A percentile compares a stretch with the other conserved stretches of the same genome.
phyloP scores from a whole-genome alignment of 1,140 invertebrate genomes.

The Neodiprion fabricii region DNA sequence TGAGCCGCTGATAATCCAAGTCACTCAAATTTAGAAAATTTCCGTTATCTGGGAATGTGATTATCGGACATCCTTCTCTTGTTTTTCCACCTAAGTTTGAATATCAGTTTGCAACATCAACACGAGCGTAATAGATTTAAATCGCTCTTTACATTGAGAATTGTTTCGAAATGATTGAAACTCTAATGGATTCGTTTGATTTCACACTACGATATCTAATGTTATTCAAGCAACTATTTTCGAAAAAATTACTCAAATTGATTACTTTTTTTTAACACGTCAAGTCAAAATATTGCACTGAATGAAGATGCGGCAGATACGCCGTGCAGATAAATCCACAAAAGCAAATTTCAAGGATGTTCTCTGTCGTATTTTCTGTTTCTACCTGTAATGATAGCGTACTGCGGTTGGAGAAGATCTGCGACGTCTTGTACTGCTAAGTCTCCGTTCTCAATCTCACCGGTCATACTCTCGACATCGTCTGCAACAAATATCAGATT shows the following conservation, averaged over 20 bases:
- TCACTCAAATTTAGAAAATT: slow-evolving; percentile 85
- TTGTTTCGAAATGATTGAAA: no score
- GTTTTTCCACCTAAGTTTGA: slow-evolving; percentile 80
- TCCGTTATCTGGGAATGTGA: slow-evolving; percentile 92
- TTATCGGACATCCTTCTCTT: slow-evolving; percentile 86
- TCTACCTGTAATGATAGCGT: slow-evolving; percentile 85
- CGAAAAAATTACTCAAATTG: no score
- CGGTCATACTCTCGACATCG: slow-evolving; percentile 62
- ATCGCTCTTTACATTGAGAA: no score
- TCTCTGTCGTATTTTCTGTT: slow-evolving; percentile 1
- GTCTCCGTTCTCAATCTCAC: slow-evolving; percentile 59
- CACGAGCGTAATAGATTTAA: no score
- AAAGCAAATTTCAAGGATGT: no score
- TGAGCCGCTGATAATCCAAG: slow-evolving; percentile 87
- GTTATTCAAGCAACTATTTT: no score
- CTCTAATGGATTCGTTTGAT: no score
- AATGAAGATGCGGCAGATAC: no score
- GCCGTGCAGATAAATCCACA: no score
- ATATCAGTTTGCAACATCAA: not conserved
- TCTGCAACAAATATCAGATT: slow-evolving; percentile 41
- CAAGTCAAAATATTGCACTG: no score
- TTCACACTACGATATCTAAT: no score
- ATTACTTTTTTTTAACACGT: no score
- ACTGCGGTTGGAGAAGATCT: slow-evolving; percentile 84
- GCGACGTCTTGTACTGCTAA: slow-evolving; percentile 81